A percentile compares a stretch with the other conserved stretches of the same genome.
phyloP scores from a whole-genome alignment of 2,888 invertebrate genomes.

The Spicauda simplicius region DNA sequence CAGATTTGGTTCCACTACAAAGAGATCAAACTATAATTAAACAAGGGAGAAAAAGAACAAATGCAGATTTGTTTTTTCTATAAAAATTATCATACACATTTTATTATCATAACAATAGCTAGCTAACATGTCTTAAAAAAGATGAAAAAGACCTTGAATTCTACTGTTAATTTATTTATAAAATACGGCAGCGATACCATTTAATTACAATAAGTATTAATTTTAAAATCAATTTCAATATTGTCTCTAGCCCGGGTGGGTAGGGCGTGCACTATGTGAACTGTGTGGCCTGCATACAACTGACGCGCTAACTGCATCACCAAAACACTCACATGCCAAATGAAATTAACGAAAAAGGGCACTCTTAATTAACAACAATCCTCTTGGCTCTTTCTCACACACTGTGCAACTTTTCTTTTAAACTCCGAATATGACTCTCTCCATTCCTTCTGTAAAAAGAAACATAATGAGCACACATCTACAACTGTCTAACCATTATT shows the following conservation, averaged over 20 bases:
- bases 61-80: constrained; percentile 80
- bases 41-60: constrained; percentile 58
- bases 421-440: constrained; percentile 98
- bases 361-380: constrained; percentile 94
- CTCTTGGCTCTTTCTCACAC: constrained; percentile 99
- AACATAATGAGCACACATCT: constrained; percentile 80
- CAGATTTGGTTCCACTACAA: constrained; percentile 75
- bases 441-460: constrained; percentile 97
- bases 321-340: constrained; percentile 79
- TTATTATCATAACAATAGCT: constrained; percentile 80
- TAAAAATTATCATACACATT: constrained; percentile 81
- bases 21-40: constrained; percentile 73
- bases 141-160: constrained; percentile 82
- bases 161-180: constrained; percentile 79
- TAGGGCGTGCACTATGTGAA: constrained; percentile 58
- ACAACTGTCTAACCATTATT: constrained; percentile 69
- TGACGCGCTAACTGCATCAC: constrained; percentile 67
- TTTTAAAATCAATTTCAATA: constrained; percentile 83
- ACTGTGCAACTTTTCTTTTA: constrained; percentile 98
- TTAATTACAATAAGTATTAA: constrained; percentile 82
- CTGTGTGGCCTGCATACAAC: constrained; percentile 59
- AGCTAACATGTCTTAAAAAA: constrained; percentile 83
- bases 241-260: constrained; percentile 77
- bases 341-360: constrained; percentile 79
- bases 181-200: constrained; percentile 82